Base-by-base conservation (phyloP, 2,113 vertebrate species). In the Triplophysa siluroides region DNA sequence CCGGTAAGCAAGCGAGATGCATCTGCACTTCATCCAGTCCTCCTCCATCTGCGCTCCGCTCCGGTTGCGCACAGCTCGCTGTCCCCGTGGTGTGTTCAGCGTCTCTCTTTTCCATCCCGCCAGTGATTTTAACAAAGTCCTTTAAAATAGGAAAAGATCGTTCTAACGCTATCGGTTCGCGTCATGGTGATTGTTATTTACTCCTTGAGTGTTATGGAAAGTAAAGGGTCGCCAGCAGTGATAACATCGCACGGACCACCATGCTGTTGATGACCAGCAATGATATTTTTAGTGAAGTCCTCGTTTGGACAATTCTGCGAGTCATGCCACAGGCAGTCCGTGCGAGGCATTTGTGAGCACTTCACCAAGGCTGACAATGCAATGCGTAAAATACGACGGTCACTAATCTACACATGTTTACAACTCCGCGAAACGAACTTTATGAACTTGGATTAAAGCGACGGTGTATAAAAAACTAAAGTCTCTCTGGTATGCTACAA, bases 1-100 rank as follows among this genome's bases (percentile, higher is more conserved):
- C 91, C 78, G 86, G 85, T 71, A 92, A 84, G 63, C 81, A 90
- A 50, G 81, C 88, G 62, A 88, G 84, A 76, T 89, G 84, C 84
- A 86, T 83, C 33, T 88, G 90, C 66, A 84, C 76, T 18, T 72
- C 78, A 70, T 72, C 47, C 70, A 56, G 50, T 23, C 29, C 61
- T 18, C 29, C 61, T 58, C 60, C 58, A 3, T 73, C 66, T 12
- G 0, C 24, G 19, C n/a, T n/a, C 26, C 6, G 18, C 54, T 78
- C 66, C 67, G 4, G 60, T 18, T 21, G 33, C 33, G 33, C 24
- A 50, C 47, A 11, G 21, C 65, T 26, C 26, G n/a, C 24, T 24
- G 75, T 52, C 19, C 45, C 54, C 24, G 33, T 21, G 12, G 11
- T 24, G 74, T 50, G 29, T 4, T 19, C 75, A 21, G 24, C 43